Percentiles rank a stretch among this genome's conserved stretches.
phyloP scores from a whole-genome alignment of 2,113 vertebrate species.

The Micronycteris hirsuta region DNA sequence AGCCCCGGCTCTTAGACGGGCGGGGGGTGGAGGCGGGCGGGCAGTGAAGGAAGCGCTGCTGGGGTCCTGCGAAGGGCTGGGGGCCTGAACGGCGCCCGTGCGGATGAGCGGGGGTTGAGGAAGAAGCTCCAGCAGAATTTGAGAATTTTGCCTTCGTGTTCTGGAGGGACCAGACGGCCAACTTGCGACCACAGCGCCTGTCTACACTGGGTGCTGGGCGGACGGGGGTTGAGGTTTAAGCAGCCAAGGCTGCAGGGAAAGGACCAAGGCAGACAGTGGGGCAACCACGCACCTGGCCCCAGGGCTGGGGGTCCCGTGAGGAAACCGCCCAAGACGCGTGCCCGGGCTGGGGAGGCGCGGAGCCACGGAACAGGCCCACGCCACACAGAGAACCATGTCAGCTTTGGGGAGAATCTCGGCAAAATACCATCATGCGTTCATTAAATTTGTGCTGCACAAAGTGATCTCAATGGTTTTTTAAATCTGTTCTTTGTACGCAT shows the following conservation, averaged over 20 bases:
- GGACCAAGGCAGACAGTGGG: rapidly evolving
- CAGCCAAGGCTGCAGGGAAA: neutral
- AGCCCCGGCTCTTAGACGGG: neutral
- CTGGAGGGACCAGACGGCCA: rapidly evolving
- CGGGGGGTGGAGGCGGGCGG: neutral
- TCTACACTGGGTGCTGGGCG: rapidly evolving
- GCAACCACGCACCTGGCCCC: rapidly evolving
- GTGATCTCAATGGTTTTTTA: neutral
- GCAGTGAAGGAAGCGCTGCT: neutral
- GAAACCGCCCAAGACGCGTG: neutral
- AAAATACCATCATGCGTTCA: rapidly evolving
- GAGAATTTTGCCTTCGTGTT: neutral
- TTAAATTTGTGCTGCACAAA: rapidly evolving
- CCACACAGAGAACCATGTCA: rapidly evolving
- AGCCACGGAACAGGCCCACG: rapidly evolving
- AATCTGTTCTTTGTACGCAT: too few relatives aligned
- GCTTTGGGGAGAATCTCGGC: neutral
- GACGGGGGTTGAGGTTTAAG: rapidly evolving
- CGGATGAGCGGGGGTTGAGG: neutral
- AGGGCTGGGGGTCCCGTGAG: rapidly evolving
- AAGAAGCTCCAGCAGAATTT: rapidly evolving
- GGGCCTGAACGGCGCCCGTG: rapidly evolving
- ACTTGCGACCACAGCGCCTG: rapidly evolving
- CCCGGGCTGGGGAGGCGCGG: rapidly evolving
- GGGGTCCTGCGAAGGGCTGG: neutral